A percentile compares a stretch with the other conserved stretches of the same genome.
phyloP scores from a whole-genome alignment of 2,888 invertebrate genomes.

The Platycnemis pennipes region DNA sequence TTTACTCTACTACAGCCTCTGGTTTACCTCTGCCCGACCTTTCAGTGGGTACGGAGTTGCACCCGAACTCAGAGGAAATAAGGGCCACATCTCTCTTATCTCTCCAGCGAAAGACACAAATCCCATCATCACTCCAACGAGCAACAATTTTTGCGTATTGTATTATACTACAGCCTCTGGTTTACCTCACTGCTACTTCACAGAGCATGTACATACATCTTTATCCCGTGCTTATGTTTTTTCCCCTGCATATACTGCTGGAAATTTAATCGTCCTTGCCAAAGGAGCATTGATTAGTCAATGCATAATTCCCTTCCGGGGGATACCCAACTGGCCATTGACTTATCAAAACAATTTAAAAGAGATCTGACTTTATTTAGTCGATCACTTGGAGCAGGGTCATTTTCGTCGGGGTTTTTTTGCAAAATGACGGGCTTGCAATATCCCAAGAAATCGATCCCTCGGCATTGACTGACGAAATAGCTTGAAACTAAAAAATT shows the following conservation, averaged over 20 bases:
- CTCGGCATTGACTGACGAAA: neutral
- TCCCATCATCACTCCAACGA: no score
- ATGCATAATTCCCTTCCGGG: no score
- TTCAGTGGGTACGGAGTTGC: no score
- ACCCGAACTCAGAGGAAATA: no score
- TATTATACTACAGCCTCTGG: no score
- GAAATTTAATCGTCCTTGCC: neutral
- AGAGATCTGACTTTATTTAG: neutral
- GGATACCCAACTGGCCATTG: no score
- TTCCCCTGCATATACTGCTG: neutral
- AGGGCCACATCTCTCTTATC: no score
- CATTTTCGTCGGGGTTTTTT: neutral
- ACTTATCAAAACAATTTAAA: neutral
- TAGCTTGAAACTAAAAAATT: neutral
- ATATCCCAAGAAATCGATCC: neutral
- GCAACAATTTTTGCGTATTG: no score
- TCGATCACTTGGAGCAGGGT: neutral
- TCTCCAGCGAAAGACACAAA: no score
- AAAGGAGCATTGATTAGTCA: neutral
- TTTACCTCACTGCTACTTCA: neutral
- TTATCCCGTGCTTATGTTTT: neutral
- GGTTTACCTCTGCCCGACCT: no score
- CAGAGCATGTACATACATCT: neutral
- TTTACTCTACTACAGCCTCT: no score
- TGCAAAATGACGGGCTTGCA: neutral